Evolutionary conservation across 2,888 invertebrate genomes (phyloP).

Genomic region (Boloria selene): DNA sequence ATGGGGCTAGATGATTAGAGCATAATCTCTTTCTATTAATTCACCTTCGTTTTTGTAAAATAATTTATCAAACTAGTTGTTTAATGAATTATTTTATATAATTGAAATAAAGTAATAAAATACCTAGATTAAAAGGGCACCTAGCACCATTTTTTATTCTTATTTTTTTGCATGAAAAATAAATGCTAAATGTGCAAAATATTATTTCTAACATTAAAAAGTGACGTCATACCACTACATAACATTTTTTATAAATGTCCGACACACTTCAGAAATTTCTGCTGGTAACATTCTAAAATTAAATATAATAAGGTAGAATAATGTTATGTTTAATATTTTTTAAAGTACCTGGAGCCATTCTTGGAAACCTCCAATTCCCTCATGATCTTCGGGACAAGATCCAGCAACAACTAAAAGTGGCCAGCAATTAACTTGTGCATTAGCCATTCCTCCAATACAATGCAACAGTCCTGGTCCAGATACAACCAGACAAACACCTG

Average conservation of each 20-base stretch:
- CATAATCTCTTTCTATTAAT: too few species aligned
- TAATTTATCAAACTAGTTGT: too few species aligned
- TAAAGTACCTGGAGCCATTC: conserved; percentile 90
- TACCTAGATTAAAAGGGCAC: too few species aligned
- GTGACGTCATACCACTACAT: too few species aligned
- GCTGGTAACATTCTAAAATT: neutral
- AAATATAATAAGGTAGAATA: neutral
- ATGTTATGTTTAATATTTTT: neutral
- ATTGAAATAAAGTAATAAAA: too few species aligned
- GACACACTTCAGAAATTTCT: neutral
- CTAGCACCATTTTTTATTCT: too few species aligned
- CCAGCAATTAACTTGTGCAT: conserved; percentile 98
- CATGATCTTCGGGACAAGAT: conserved; percentile 94
- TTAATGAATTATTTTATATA: too few species aligned
- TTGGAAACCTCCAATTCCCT: conserved; percentile 98
- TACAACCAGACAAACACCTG: conserved; percentile 94
- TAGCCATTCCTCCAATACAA: conserved; percentile 96
- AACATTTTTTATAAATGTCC: neutral
- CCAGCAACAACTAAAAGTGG: conserved; percentile 96
- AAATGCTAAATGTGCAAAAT: too few species aligned
- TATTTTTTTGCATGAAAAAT: too few species aligned
- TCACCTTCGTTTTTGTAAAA: too few species aligned
- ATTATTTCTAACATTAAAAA: too few species aligned
- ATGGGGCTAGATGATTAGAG: too few species aligned
- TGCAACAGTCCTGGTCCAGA: conserved; percentile 98